phyloP scores from a whole-genome alignment of 1,140 invertebrate species.

The Cydia strobilella region DNA sequence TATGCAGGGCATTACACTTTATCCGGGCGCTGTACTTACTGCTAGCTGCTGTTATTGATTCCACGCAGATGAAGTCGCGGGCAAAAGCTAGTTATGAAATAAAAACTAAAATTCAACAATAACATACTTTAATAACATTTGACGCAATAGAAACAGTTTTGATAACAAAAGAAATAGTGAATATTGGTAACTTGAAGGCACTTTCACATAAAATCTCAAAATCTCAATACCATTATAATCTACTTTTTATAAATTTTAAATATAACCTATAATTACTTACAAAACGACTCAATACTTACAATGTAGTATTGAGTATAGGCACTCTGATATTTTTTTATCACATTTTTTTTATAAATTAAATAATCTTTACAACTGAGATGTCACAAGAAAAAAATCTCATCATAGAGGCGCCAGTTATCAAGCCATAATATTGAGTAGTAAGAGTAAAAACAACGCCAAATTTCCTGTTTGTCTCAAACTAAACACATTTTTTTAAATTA shows the following conservation, averaged over 20 bases:
- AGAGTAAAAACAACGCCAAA: background rate
- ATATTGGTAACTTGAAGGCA: background rate
- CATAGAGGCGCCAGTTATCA: background rate
- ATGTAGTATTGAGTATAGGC: background rate
- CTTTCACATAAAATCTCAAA: background rate
- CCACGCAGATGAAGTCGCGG: too few species aligned
- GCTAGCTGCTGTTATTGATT: too few species aligned
- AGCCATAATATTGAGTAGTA: background rate
- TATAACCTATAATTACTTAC: too few species aligned
- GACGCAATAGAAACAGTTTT: background rate
- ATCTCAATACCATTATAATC: background rate
- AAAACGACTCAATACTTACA: background rate
- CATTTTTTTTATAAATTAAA: background rate
- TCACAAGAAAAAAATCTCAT: background rate
- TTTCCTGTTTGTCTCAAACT: too few species aligned
- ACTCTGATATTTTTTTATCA: background rate
- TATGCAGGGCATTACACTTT: too few species aligned
- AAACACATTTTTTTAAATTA: too few species aligned
- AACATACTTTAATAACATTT: slow-evolving; percentile 6
- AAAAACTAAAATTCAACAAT: background rate
- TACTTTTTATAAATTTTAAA: background rate
- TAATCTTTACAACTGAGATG: too few species aligned
- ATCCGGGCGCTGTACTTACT: too few species aligned
- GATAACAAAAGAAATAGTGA: background rate
- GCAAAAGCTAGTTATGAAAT: background rate